Base-by-base conservation (phyloP, 2,797 vertebrate species). In the Pseudochaenichthys georgianus region DNA sequence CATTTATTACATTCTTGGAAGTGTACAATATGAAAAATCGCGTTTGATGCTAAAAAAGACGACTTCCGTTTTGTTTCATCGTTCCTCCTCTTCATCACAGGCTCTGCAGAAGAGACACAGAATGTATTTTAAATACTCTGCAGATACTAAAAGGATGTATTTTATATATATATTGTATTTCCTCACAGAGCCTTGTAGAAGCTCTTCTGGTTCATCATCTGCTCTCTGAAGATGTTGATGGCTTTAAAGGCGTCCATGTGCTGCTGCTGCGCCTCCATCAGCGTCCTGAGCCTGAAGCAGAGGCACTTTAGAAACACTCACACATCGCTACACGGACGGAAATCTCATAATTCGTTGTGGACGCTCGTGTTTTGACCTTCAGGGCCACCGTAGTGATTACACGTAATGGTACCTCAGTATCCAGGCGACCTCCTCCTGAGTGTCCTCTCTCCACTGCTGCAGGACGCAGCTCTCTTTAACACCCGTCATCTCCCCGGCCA, bases 111-210 rank as follows among this genome's bases (percentile, higher is more conserved):
- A 62, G 43, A 70, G 59, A 75, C 8, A 12, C 53, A n/a, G 15
- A 7, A 16, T 48, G 15, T 17, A n/a, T 48, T 8, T 47, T 48
- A 16, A 48, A 17, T 16, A 17, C 16, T 16, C 15, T 47, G 15
- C 16, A 47, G 46, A 47, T 13, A 46, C 9, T n/a, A 50, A 5
- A 19, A 9, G 12, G 9, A 50, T 7, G 48, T 16, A 17, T 16
- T 48, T 16, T n/a, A 17, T 48, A 3, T 48, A 17, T 48, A 2
- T 48, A 5, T 48, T 7, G 2, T 23, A 1, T 15, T 10, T 48
- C 31, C 82, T 85, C 58, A 85, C 83, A 66, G 16, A 0, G 58
- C 28, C 19, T 57, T 72, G 81, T 82, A 60, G 73, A 86, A 42
- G 3, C 13, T 55, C 65, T 54, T 86, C 81, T 87, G 83, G 5